phyloP scores from a whole-genome alignment of 2,888 invertebrate genomes.

The Chironomus riparius region DNA sequence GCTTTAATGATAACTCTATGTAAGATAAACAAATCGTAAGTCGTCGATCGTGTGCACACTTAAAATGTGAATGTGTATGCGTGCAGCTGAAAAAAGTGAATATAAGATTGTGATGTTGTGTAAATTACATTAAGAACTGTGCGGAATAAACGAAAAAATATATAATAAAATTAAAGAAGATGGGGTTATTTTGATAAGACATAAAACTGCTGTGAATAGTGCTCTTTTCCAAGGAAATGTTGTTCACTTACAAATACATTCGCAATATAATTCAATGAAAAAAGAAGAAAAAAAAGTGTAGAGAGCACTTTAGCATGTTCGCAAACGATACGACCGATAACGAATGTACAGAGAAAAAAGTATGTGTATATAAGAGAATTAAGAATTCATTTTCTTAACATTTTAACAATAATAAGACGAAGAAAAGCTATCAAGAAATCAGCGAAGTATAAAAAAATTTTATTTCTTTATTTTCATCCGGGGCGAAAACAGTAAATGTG shows the following conservation, averaged over 20 bases:
- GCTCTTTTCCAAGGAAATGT: background rate
- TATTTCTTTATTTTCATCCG: slow-evolving; percentile 6
- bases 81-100: background rate
- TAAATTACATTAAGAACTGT: background rate
- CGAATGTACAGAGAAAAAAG: background rate
- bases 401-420: slow-evolving; percentile 1
- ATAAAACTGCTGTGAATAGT: background rate
- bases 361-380: background rate
- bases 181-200: slow-evolving; percentile 21
- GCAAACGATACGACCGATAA: slow-evolving; percentile 1
- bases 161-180: background rate
- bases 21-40: slow-evolving; percentile 19
- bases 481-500: background rate
- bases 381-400: too few relatives aligned
- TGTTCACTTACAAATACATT: background rate
- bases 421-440: slow-evolving; percentile 8
- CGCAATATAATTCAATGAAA: background rate
- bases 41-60: background rate
- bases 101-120: background rate
- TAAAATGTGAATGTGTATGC: background rate
- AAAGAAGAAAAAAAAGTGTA: background rate
- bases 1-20: slow-evolving; percentile 22
- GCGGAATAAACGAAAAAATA: background rate
- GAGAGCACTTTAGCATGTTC: background rate
- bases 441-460: slow-evolving; percentile 13